These are phyloP conservation scores for Macaca fascicularis DNA, from an alignment of 2,113 vertebrate species.

Conservation along the genomic window T2T-MFA8v1.1 NC_088395.1:20928001-20928500, in stretches of 20 bases:
- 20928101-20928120: not conserved
- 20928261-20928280: not conserved
- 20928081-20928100: not conserved
- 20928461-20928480: not conserved
- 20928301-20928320: not conserved
- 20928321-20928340: not conserved
- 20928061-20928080: not conserved
- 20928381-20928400: not conserved
- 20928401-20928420: not conserved
- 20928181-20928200: not conserved
- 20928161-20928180: not conserved
- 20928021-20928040: not conserved
- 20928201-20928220: not conserved
- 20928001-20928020: not conserved
- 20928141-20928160: not conserved
- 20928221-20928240: not conserved
- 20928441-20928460: not conserved
- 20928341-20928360: not conserved
- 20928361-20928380: not conserved
- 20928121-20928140: not conserved
- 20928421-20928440: not conserved
- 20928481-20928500: not conserved
- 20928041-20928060: not conserved
- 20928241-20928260: not conserved
- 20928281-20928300: not conserved